phyloP scores from a whole-genome alignment of 2,797 vertebrate species.

The Bradypodion pumilum region DNA sequence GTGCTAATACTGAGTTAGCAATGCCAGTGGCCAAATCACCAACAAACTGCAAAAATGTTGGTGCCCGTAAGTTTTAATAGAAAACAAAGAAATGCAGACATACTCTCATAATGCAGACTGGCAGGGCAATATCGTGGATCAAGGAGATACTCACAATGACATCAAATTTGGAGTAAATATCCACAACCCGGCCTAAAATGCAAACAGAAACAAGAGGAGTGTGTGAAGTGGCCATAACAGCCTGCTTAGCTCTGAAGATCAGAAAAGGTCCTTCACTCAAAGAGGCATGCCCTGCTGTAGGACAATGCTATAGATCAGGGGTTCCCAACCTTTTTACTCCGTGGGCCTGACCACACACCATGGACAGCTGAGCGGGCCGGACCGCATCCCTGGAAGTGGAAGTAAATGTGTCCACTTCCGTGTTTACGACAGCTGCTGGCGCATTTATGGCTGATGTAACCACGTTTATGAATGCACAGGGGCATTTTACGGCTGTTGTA shows the following conservation, averaged over 20 bases:
- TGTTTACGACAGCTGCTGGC: no score
- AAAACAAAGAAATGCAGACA: background rate
- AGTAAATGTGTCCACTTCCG: no score
- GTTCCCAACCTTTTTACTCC: no score
- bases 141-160: conserved; percentile 89
- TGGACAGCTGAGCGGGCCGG: no score
- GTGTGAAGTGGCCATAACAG: conserved; percentile 17
- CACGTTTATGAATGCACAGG: no score
- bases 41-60: no score
- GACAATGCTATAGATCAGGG: no score
- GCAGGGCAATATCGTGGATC: background rate
- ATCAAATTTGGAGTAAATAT: conserved; percentile 99
- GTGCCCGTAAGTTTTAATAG: background rate
- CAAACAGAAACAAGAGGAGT: conserved; percentile 31
- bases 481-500: no score
- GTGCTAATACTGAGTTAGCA: background rate
- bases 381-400: no score
- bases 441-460: no score
- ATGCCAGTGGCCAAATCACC: no score
- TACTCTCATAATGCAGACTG: background rate
- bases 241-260: background rate
- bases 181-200: conserved; percentile 89
- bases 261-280: background rate
- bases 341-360: no score
- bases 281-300: background rate